Evolutionary conservation across 2,888 invertebrate species (phyloP).

Genomic region (Euclidia mi): DNA sequence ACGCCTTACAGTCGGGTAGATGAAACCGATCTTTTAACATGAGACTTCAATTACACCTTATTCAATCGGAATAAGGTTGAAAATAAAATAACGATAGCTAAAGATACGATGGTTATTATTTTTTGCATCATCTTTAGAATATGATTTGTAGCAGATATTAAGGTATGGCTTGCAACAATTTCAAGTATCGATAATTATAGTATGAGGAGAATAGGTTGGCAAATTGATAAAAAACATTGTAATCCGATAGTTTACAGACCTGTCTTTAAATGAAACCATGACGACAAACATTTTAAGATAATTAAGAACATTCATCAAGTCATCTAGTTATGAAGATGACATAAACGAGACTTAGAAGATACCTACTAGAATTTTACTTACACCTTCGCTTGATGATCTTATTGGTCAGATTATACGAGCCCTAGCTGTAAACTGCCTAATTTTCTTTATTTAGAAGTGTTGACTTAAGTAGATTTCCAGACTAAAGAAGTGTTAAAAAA

Average conservation of each 20-base stretch:
- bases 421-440: too few relatives aligned
- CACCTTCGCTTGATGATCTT: too few relatives aligned
- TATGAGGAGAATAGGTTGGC: conserved; percentile 6
- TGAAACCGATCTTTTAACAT: conserved; percentile 18
- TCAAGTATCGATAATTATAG: conserved; percentile 31
- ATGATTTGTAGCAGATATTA: conserved; percentile 41
- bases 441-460: too few relatives aligned
- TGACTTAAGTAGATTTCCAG: too few relatives aligned
- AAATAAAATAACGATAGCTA: conserved; percentile 3
- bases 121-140: conserved; percentile 45
- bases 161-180: conserved; percentile 41
- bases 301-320: too few relatives aligned
- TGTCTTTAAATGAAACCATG: neutral
- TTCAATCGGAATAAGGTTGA: conserved; percentile 6
- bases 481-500: too few relatives aligned
- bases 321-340: too few relatives aligned
- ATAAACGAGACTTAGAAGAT: too few relatives aligned
- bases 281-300: too few relatives aligned
- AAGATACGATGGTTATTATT: conserved; percentile 10
- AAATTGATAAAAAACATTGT: conserved; percentile 7
- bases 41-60: neutral
- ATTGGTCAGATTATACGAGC: too few relatives aligned
- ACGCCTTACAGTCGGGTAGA: conserved; percentile 48
- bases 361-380: too few relatives aligned
- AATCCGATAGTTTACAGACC: neutral